Base-by-base conservation (phyloP, 2,888 invertebrate genomes). In the Eumacrocentrus americanus region DNA sequence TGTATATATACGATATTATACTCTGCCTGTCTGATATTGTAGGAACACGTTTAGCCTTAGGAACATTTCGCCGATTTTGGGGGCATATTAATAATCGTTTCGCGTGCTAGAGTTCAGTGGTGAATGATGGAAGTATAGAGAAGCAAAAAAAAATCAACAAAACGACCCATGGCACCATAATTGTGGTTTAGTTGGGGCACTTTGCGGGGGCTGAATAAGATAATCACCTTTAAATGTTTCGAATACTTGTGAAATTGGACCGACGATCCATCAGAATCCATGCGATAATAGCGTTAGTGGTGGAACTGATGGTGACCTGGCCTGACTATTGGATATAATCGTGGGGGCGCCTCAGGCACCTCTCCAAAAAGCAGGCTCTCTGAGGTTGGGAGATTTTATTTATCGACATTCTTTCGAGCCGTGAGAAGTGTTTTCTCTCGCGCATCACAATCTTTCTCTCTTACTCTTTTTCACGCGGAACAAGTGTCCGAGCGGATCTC, bases 231-330 rank as follows among this genome's bases (percentile, higher is more conserved):
- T 62, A 70, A 69, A 65, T 63, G 67, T 58, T 60, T 59, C 50
- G 63, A 58, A 69, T 68, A 60, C 69, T 59, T 63, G 54, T 35
- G 46, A 69, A 71, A 71, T 71, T 70, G 66, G 66, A 53, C 23
- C 44, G 22, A 66, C 65, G 67, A 69, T 71, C 71, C 70, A 70
- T 70, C 67, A 70, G 68, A 70, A 69, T 70, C 61, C 65, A 67
- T 23, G 4, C 18, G 18, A 54, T 54, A 54, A 54, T 54, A 25
- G 18, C 29, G 23, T 25, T 11, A 14, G 42, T 25, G 40, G n/a
- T 37, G 53, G 23, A 42, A 38, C 38, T 6, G 22, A 4, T 14
- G 38, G 9, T 23, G 25, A 12, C 23, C 22, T 23, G 12, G 46
- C 14, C 35, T 35, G 9, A 20, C 14, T 23, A 6, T 6, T 11